Conservation (phyloP, 2,888 invertebrate species). For the Amblyteles armatorius region DNA sequence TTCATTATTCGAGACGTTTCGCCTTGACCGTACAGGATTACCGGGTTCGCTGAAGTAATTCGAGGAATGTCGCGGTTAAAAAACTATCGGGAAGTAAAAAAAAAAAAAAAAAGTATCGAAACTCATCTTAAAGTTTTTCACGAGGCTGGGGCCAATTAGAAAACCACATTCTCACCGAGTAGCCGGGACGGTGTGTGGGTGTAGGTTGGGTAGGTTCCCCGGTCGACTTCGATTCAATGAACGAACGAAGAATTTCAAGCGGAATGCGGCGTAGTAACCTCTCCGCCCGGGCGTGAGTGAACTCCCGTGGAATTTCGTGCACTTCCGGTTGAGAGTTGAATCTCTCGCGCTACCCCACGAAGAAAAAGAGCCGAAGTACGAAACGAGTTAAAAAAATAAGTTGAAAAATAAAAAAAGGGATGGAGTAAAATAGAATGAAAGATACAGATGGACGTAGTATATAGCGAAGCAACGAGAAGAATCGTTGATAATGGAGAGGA, state of each 20-base stretch:
- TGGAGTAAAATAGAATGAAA: constrained; percentile 28
- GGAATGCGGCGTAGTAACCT: constrained; percentile 56
- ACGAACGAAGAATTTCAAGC: constrained; percentile 63
- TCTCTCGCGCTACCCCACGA: constrained; percentile 30
- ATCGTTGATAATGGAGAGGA: constrained; percentile 64
- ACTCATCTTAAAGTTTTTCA: constrained; percentile 47
- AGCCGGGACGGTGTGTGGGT: constrained; percentile 4
- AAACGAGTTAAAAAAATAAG: constrained; percentile 26
- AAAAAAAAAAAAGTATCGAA: not conserved
- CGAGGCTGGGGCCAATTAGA: constrained; percentile 60
- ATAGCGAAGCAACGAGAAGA: constrained; percentile 37
- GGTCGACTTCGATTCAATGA: constrained; percentile 53
- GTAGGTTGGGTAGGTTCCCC: not conserved
- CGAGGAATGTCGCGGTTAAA: constrained; percentile 39
- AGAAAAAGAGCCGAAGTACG: constrained; percentile 29
- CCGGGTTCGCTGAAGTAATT: constrained; percentile 18
- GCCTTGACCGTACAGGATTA: not conserved
- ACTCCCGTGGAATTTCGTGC: constrained; percentile 63
- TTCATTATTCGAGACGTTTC: not conserved
- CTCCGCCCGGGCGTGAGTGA: constrained; percentile 51
- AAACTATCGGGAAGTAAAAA: constrained; percentile 16
- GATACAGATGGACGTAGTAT: constrained; percentile 44
- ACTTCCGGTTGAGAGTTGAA: constrained; percentile 39
- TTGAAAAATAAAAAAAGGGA: constrained; percentile 6
- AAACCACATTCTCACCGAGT: constrained; percentile 20